phyloP scores from a whole-genome alignment of 2,888 invertebrate species.

The Chorisops tibialis region DNA sequence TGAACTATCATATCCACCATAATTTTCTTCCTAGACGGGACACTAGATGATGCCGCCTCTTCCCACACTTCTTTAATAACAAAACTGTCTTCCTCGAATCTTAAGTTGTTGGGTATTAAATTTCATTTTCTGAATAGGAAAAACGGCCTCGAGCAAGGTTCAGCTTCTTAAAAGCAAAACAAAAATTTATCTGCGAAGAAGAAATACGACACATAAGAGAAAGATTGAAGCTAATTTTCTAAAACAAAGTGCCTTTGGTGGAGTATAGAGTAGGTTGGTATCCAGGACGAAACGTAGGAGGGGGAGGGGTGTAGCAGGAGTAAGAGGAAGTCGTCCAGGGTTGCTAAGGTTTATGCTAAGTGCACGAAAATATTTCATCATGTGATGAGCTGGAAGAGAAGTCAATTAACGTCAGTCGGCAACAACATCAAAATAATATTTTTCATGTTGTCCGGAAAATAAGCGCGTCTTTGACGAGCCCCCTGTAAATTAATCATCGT shows the following conservation, averaged over 20 bases:
- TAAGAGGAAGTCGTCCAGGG: too few relatives aligned
- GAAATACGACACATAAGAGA: too few relatives aligned
- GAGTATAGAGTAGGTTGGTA: too few relatives aligned
- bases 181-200: too few relatives aligned
- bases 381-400: conserved; percentile 15
- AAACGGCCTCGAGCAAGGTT: conserved; percentile 13
- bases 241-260: too few relatives aligned
- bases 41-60: too few relatives aligned
- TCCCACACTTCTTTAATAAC: conserved; percentile 1
- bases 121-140: conserved; percentile 8
- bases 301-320: too few relatives aligned
- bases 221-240: too few relatives aligned
- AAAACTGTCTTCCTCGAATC: conserved; percentile 7
- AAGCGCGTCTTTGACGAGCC: conserved; percentile 20
- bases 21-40: not conserved
- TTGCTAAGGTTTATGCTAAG: not conserved
- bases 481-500: conserved; percentile 26
- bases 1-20: not conserved
- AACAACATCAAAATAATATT: conserved; percentile 23
- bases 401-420: conserved; percentile 22
- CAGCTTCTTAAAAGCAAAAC: not conserved
- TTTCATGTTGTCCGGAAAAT: conserved; percentile 20
- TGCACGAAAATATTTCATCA: conserved; percentile 12
- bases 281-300: too few relatives aligned
- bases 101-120: conserved; percentile 15